Conservation (phyloP, 2,888 invertebrate genomes). For the Leucophenga maculata region DNA sequence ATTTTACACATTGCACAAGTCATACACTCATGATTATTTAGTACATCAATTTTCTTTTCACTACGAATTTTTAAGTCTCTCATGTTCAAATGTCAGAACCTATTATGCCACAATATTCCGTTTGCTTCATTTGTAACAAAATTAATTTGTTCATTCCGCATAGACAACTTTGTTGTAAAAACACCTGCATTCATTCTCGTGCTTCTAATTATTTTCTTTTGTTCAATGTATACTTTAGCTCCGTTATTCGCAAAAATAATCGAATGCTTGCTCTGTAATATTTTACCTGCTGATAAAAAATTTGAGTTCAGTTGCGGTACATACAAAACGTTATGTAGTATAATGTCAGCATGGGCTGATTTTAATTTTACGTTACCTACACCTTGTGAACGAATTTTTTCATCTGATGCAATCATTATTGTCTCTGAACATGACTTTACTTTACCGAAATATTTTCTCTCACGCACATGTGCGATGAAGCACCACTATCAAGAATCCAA, state of each 20-base stretch:
- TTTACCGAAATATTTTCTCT: background rate
- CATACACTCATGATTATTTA: background rate
- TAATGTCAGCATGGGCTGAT: constrained; percentile 15
- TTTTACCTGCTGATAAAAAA: constrained; percentile 28
- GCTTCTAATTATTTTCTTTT: constrained; percentile 10
- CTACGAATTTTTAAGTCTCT: constrained; percentile 30
- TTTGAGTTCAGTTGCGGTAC: background rate
- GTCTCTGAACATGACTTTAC: background rate
- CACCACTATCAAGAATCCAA: constrained; percentile 32
- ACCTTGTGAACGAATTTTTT: no score
- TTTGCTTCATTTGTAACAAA: background rate
- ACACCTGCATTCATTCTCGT: no score
- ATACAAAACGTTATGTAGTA: constrained; percentile 17
- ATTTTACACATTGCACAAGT: constrained; percentile 24
- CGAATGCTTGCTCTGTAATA: constrained; percentile 22
- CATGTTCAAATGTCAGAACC: constrained; percentile 33
- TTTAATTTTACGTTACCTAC: constrained; percentile 9
- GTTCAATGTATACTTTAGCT: constrained; percentile 25
- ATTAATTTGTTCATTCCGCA: constrained; percentile 22
- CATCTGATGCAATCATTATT: constrained; percentile 30
- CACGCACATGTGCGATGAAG: background rate
- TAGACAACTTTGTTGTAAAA: no score
- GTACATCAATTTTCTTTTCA: constrained; percentile 26
- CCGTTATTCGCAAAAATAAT: constrained; percentile 21
- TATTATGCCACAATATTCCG: constrained; percentile 31